phyloP scores from a whole-genome alignment of 2,888 invertebrate genomes.

The Trichopria drosophilae region DNA sequence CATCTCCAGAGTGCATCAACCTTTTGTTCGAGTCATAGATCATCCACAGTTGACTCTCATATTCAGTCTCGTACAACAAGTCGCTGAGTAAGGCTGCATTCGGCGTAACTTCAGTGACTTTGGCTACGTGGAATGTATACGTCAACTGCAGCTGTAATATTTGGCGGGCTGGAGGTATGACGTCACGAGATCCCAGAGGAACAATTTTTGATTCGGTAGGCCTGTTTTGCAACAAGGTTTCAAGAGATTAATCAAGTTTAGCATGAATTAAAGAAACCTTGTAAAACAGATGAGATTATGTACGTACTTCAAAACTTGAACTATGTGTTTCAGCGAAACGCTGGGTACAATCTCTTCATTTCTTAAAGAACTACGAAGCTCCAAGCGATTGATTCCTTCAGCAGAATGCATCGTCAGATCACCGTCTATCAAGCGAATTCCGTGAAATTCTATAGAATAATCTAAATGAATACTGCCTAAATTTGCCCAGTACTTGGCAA shows the following conservation, averaged over 20 bases:
- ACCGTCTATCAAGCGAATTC: constrained; percentile 71
- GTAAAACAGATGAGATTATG: constrained; percentile 7
- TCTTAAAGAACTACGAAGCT: constrained; percentile 69
- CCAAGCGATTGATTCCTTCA: constrained; percentile 73
- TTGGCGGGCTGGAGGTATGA: constrained; percentile 84
- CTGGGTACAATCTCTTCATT: constrained; percentile 79
- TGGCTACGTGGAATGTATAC: constrained; percentile 82
- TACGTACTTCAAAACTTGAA: constrained; percentile 68
- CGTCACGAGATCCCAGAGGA: constrained; percentile 79
- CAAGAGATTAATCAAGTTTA: neutral
- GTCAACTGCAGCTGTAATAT: constrained; percentile 88
- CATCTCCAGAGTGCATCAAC: constrained; percentile 82
- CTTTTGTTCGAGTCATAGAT: constrained; percentile 90
- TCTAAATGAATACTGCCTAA: constrained; percentile 75
- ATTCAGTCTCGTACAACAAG: constrained; percentile 92
- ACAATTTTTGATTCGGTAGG: constrained; percentile 80
- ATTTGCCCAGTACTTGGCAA: constrained; percentile 96
- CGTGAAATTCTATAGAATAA: constrained; percentile 81
- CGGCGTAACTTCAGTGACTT: constrained; percentile 80
- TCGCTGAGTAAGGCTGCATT: constrained; percentile 81
- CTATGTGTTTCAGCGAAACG: constrained; percentile 74
- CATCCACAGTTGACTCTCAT: constrained; percentile 97
- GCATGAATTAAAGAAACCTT: neutral
- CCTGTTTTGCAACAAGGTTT: constrained; percentile 60
- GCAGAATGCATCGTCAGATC: constrained; percentile 73